A percentile compares a stretch with the other conserved stretches of the same genome.
phyloP scores from a whole-genome alignment of 1,140 invertebrate species.

The Ditylenchus dipsaci region DNA sequence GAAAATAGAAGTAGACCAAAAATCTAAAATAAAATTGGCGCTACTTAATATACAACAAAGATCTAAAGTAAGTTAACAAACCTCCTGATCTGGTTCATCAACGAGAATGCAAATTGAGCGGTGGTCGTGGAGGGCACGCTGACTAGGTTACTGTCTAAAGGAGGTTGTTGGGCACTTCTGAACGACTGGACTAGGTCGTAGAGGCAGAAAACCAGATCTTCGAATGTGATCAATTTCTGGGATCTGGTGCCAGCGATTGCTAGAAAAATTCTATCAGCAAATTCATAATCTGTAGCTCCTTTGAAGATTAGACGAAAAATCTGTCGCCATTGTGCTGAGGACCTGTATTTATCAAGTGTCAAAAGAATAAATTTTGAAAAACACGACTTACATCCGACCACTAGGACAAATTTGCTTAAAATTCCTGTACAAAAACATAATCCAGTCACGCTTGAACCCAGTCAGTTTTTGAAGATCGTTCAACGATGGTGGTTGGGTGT shows the following conservation, averaged over 20 bases:
- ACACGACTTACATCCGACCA: not conserved
- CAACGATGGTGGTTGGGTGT: constrained; percentile 45
- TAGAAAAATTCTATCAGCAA: constrained; percentile 35
- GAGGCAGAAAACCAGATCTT: constrained; percentile 39
- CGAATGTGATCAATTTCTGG: constrained; percentile 26
- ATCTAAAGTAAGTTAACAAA: not conserved
- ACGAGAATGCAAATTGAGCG: constrained; percentile 38
- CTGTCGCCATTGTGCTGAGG: constrained; percentile 32
- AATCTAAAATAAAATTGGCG: no score
- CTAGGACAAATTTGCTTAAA: constrained; percentile 39
- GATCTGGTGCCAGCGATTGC: constrained; percentile 34
- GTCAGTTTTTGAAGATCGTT: constrained; percentile 40
- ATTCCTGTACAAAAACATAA: constrained; percentile 48
- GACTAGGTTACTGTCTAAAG: not conserved
- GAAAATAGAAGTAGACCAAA: no score
- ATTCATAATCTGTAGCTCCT: constrained; percentile 40
- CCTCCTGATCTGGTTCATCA: constrained; percentile 41
- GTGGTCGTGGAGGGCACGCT: constrained; percentile 31
- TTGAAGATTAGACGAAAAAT: constrained; percentile 43
- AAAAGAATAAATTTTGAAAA: not conserved
- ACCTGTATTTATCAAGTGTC: constrained; percentile 20
- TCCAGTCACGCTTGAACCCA: constrained; percentile 41
- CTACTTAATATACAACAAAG: not conserved
- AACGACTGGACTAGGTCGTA: constrained; percentile 37
- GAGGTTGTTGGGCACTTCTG: not conserved